Evolutionary conservation across 2,888 invertebrate species (phyloP), one percentile per base, ranked within the genome.

Genomic region (Calephelis perditalis): DNA sequence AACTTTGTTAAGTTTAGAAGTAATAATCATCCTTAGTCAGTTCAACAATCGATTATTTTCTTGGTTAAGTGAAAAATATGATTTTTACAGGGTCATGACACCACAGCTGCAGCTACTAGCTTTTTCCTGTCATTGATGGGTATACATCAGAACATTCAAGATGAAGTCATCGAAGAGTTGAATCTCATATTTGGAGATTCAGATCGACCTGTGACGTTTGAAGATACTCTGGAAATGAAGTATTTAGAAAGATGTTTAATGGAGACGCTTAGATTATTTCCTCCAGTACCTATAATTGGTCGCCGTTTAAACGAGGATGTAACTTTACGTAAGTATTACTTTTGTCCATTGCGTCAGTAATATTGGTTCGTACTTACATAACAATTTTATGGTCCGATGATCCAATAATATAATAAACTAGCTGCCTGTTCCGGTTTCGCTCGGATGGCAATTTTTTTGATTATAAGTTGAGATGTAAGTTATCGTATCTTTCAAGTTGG

Each of bases 201-300:
- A 0, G 93, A 95, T 73, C 92, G 96, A 26, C 93, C 94, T 4
- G 94, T 94, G 56, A 96, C 95, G 10, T 96, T 95, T 86, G 94
- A 95, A 72, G 96, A 96, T 69, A 96, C 96, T 1, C 77, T 96
- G n/a, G 94, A 96, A 80, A 96, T 96, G 95, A 96, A 96, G 80
- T 96, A 95, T 73, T 83, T 96, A 68, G 96, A 96, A 80, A 92
- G 96, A 65, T 95, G 96, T 65, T 91, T 96, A 57, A 93, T 96
- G 93, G 96, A 96, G 81, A 94, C 96, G 4, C 83, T 96, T 35
- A 92, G 96, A 70, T 88, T 96, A 91, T 96, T 93, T 76, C 96
- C 96, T 61, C 96, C 96, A 68, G 95, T 96, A 59, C 96, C 96
- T 40, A 84, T 94, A 15, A 96, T 96, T 71, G 95, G 95, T 7